These are phyloP conservation scores for Drosophila cognata DNA, from an alignment of 2,888 invertebrate species.

Conservation along the genomic window DNA sequence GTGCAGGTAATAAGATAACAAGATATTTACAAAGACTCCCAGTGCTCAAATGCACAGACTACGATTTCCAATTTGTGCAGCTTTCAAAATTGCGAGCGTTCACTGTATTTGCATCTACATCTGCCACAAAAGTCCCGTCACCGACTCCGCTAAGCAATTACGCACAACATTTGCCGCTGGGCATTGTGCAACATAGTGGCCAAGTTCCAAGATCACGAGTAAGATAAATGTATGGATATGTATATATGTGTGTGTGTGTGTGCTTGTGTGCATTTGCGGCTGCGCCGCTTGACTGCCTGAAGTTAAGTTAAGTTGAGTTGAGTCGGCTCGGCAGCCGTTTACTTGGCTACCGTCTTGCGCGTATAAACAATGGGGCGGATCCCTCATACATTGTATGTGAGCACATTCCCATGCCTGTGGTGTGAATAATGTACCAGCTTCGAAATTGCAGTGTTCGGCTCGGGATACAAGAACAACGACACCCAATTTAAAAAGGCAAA, in stretches of 20 bases:
- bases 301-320: slow-evolving; percentile 19
- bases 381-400: slow-evolving; percentile 39
- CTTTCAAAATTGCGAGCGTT: background rate
- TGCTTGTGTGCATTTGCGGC: slow-evolving; percentile 37
- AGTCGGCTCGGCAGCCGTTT: slow-evolving; percentile 42
- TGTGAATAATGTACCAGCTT: slow-evolving; percentile 71
- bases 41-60: background rate
- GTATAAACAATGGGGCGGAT: slow-evolving; percentile 49
- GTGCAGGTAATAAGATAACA: background rate
- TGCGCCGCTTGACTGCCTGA: slow-evolving; percentile 56
- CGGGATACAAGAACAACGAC: slow-evolving; percentile 26
- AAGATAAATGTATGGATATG: slow-evolving; percentile 3
- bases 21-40: background rate
- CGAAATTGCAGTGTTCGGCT: slow-evolving; percentile 50
- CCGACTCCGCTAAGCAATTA: slow-evolving; percentile 56
- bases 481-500: slow-evolving; percentile 52
- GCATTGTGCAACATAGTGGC: slow-evolving; percentile 69
- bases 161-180: slow-evolving; percentile 56
- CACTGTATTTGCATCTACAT: slow-evolving; percentile 21
- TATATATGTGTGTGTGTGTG: slow-evolving; percentile 7
- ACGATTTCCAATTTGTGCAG: background rate
- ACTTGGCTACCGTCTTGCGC: slow-evolving; percentile 66
- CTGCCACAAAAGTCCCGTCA: slow-evolving; percentile 1
- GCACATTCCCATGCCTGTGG: slow-evolving; percentile 49
- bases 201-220: slow-evolving; percentile 59